Conservation (phyloP, 2,888 invertebrate species). For the Drosophila glabriapex region DNA sequence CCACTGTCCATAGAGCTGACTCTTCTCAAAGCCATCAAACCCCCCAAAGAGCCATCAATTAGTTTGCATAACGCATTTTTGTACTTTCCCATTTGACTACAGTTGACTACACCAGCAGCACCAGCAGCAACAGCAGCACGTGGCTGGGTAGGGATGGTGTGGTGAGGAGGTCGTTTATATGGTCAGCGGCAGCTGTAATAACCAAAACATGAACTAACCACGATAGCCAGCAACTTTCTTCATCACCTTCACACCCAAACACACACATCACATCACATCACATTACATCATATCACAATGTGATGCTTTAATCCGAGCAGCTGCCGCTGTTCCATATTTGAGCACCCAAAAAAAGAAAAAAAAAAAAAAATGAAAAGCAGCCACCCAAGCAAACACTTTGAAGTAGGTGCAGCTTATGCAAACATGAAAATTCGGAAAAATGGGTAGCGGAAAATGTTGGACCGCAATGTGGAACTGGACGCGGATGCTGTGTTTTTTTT, state of each 20-base stretch:
- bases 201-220: conserved; percentile 61
- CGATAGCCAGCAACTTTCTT: conserved; percentile 61
- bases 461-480: conserved; percentile 15
- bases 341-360: conserved; percentile 15
- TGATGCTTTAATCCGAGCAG: conserved; percentile 60
- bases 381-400: conserved; percentile 61
- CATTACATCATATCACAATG: conserved; percentile 42
- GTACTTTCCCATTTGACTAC: conserved; percentile 58
- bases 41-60: conserved; percentile 52
- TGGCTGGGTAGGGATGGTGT: not conserved
- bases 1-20: conserved; percentile 2
- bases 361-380: conserved; percentile 2
- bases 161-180: conserved; percentile 9
- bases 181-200: conserved; percentile 74
- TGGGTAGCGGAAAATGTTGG: conserved; percentile 12
- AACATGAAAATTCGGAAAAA: conserved; percentile 56
- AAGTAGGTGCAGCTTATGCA: conserved; percentile 76
- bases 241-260: conserved; percentile 64
- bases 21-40: not conserved
- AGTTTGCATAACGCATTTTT: conserved; percentile 68
- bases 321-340: conserved; percentile 41
- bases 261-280: conserved; percentile 31
- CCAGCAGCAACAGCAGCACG: conserved; percentile 10
- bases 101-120: conserved; percentile 47
- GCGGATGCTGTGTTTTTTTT: conserved; percentile 51